Percentiles rank a stretch among this genome's conserved stretches.
Evolutionary conservation across 1,140 invertebrate genomes (phyloP).

Genomic region (Pogonomyrmex californicus): DNA sequence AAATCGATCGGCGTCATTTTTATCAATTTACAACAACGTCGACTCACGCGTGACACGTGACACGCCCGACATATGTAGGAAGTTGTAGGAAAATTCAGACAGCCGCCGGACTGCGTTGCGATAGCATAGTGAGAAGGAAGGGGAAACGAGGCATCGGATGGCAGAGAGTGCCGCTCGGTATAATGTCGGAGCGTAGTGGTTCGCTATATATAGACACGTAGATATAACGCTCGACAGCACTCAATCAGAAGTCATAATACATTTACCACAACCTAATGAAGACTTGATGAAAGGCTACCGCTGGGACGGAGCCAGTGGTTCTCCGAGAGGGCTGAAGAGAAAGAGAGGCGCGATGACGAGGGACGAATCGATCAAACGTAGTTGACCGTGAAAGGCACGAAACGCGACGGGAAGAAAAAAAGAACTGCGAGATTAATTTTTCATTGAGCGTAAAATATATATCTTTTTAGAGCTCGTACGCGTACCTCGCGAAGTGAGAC

Average conservation of each 20-base stretch:
- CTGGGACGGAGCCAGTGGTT: constrained; percentile 68
- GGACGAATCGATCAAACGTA: constrained; percentile 26
- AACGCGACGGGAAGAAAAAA: neutral
- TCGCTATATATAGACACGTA: constrained; percentile 36
- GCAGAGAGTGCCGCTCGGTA: constrained; percentile 41
- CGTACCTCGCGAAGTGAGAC: neutral
- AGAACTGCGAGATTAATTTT: constrained; percentile 3
- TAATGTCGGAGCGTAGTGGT: constrained; percentile 46
- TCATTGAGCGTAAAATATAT: neutral
- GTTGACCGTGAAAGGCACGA: constrained; percentile 23
- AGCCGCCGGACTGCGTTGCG: constrained; percentile 8
- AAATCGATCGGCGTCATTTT: constrained; percentile 8
- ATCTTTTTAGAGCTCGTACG: neutral
- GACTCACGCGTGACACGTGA: neutral
- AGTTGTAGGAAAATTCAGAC: constrained; percentile 24
- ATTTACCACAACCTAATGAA: constrained; percentile 78
- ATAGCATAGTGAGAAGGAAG: neutral
- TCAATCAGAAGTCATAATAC: constrained; percentile 81
- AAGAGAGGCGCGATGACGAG: neutral
- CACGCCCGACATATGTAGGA: neutral
- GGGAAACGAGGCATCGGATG: constrained; percentile 32
- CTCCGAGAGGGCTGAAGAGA: constrained; percentile 64
- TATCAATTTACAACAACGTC: constrained; percentile 9
- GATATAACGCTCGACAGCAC: constrained; percentile 69
- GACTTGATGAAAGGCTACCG: constrained; percentile 77